Base-by-base conservation (phyloP, 2,888 invertebrate species). In the Tolmerus cingulatus region DNA sequence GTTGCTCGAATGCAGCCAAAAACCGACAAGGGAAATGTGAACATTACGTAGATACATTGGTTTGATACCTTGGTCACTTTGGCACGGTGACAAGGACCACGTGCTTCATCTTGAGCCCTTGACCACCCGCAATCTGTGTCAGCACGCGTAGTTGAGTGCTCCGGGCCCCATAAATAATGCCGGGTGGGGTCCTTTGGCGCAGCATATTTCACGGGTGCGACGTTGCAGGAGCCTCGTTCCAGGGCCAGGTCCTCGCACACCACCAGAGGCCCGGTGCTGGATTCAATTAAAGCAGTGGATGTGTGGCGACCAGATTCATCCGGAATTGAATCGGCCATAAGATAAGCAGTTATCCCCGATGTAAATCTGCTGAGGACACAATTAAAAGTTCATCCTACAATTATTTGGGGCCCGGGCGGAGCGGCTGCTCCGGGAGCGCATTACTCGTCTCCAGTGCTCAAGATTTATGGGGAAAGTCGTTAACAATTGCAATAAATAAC, bases 401-500 rank as follows among this genome's bases (percentile, higher is more conserved):
- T 89, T 89, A 89, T 89, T 89, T 89, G 88, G 88, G 88, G 86
- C 88, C 88, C 85, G 74, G 87, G 5, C 82, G 76, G 55, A 78
- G 46, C 46, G 77, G 87, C 88, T 81, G 87, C 77, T 74, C 37
- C 77, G 46, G 7, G 46, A 55, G 76, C 27, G 76, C 51, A 34
- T 86, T 88, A 87, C 87, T 87, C 87, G 86, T 82, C 77, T 86
- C 74, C 27, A 87, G 86, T 81, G 77, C 79, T 86, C 57, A 87
- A 90, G 89, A 90, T 90, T 90, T 90, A 90, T 90, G 87, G 89
- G 88, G 87, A 89, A 89, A 90, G 89, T 89, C 90, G 89, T 89
- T 90, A 90, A 89, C 90, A 89, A 89, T 89, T 90, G 90, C 88
- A 90, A 90, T 90, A 90, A 90, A 90, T 90, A 89, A 90, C 89